Percentiles rank a stretch among this genome's conserved stretches.
Evolutionary conservation across 2,888 invertebrate species (phyloP).

Genomic region (Athrips mouffetella): DNA sequence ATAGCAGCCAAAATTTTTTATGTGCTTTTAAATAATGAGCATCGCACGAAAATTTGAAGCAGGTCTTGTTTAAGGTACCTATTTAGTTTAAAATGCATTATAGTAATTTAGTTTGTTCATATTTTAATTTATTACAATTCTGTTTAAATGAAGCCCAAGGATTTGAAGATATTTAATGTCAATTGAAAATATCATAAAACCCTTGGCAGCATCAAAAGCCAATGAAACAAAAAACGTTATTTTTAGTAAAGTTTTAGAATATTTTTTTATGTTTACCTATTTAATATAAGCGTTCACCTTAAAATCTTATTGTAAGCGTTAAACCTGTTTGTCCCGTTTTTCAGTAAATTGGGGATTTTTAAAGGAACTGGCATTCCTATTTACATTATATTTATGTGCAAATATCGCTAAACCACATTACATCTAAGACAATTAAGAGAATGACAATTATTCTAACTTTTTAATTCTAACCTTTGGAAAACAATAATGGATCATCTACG

Average conservation of each 20-base stretch:
- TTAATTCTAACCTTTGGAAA: not conserved
- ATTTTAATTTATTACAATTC: slow-evolving; percentile 18
- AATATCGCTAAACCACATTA: too few species aligned
- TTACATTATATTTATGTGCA: slow-evolving; percentile 22
- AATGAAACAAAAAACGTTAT: slow-evolving; percentile 29
- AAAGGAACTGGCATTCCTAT: slow-evolving; percentile 31
- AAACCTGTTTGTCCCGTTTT: slow-evolving; percentile 38
- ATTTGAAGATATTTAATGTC: slow-evolving; percentile 33
- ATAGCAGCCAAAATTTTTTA: slow-evolving; percentile 4
- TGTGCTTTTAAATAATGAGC: slow-evolving; percentile 3
- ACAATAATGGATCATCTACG: slow-evolving; percentile 16
- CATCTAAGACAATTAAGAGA: too few species aligned
- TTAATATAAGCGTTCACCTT: slow-evolving; percentile 47
- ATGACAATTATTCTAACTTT: not conserved
- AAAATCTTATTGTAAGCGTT: too few species aligned
- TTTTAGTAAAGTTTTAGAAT: slow-evolving; percentile 45
- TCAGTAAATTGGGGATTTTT: slow-evolving; percentile 12
- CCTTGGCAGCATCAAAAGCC: slow-evolving; percentile 49
- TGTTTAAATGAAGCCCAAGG: slow-evolving; percentile 29
- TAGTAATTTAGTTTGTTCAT: not conserved
- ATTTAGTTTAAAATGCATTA: not conserved
- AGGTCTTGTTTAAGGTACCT: not conserved
- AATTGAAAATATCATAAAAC: slow-evolving; percentile 52
- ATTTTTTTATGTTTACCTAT: slow-evolving; percentile 23
- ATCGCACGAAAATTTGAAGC: slow-evolving; percentile 2